Conservation (phyloP, 2,797 vertebrate species). For the Hirundo rustica region DNA sequence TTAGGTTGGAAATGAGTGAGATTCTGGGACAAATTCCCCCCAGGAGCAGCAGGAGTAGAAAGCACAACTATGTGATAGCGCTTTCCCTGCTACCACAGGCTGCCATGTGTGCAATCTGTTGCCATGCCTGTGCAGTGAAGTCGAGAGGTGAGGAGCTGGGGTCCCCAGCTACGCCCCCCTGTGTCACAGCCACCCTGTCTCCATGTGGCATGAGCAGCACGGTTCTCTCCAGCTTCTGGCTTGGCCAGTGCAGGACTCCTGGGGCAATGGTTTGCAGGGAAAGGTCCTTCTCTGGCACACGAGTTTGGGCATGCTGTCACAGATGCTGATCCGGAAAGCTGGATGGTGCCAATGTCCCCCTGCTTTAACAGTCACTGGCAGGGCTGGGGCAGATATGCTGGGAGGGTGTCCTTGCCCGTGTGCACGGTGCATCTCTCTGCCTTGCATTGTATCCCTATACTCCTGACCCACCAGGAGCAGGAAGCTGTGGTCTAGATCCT, state of each 20-base stretch:
- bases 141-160: fast-evolving
- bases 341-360: neutral
- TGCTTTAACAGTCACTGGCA: neutral
- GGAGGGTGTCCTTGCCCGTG: neutral
- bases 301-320: neutral
- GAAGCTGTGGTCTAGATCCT: neutral
- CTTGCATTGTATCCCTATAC: neutral
- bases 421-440: fast-evolving
- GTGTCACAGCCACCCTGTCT: neutral
- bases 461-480: neutral
- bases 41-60: neutral
- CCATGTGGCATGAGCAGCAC: fast-evolving
- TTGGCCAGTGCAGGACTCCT: neutral
- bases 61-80: neutral
- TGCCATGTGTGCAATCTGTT: neutral
- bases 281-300: neutral
- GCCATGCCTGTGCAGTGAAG: neutral
- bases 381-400: neutral
- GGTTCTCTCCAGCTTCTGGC: neutral
- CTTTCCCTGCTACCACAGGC: neutral
- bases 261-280: neutral
- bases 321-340: neutral
- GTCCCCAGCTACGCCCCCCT: neutral
- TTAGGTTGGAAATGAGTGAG: slow-evolving; percentile 28
- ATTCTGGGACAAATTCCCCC: neutral